A percentile compares a stretch with the other conserved stretches of the same genome.
Conservation (phyloP, 2,888 invertebrate species). For the Platycheirus rosarum region DNA sequence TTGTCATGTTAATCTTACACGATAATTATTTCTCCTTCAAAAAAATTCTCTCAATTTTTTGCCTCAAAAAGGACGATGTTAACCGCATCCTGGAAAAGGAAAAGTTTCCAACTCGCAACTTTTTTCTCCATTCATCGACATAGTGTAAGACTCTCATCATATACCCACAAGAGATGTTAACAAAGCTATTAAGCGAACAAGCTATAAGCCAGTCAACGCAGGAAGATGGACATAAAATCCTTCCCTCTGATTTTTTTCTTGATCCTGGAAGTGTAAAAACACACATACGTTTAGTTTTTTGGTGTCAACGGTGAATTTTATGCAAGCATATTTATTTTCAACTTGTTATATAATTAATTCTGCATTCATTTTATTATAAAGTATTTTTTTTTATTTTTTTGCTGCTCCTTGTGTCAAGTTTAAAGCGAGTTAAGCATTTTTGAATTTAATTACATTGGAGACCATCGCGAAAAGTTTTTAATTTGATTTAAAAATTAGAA, state of each 20-base stretch:
- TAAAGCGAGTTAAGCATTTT: slow-evolving; percentile 52
- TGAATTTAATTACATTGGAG: slow-evolving; percentile 56
- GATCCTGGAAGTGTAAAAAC: slow-evolving; percentile 5
- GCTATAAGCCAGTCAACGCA: too few relatives aligned
- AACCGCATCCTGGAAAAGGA: slow-evolving; percentile 36
- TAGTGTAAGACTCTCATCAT: slow-evolving; percentile 26
- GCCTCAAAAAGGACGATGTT: slow-evolving; percentile 39
- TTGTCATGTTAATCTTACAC: slow-evolving; percentile 42
- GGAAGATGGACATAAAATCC: slow-evolving; percentile 4
- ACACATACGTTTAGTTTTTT: slow-evolving; percentile 45
- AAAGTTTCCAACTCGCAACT: slow-evolving; percentile 11
- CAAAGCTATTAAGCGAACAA: slow-evolving; percentile 30
- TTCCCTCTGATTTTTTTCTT: too few relatives aligned
- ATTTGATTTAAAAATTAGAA: slow-evolving; percentile 48
- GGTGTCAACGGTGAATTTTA: slow-evolving; percentile 48
- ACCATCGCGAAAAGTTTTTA: slow-evolving; percentile 55
- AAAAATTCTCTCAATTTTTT: too few relatives aligned
- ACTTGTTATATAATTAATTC: slow-evolving; percentile 53
- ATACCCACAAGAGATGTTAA: slow-evolving; percentile 50
- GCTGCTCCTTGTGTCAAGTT: slow-evolving; percentile 6
- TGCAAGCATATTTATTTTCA: slow-evolving; percentile 40
- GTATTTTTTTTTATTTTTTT: not conserved
- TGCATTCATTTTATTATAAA: slow-evolving; percentile 33
- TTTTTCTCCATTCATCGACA: not conserved
- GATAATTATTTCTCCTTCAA: slow-evolving; percentile 47